phyloP scores from a whole-genome alignment of 2,113 vertebrate species.

The Pseudonaja textilis region DNA sequence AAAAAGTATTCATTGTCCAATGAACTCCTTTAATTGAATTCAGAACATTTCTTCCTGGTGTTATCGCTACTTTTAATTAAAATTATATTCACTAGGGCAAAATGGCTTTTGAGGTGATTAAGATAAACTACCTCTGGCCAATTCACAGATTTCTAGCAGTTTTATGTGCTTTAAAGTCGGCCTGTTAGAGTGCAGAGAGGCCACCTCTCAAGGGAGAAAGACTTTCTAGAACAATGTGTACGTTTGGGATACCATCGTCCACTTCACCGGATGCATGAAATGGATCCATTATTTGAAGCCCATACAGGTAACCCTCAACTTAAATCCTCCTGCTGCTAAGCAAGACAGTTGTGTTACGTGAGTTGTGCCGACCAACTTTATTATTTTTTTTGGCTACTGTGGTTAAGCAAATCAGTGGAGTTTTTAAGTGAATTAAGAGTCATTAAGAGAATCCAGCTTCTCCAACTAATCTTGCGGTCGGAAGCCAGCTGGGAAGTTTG shows the following conservation, averaged over 20 bases:
- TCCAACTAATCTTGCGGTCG: not conserved
- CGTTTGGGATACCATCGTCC: not conserved
- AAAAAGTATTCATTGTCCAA: conserved; percentile 57
- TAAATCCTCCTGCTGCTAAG: not conserved
- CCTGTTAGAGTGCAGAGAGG: not conserved
- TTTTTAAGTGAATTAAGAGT: not conserved
- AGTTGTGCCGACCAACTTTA: not conserved
- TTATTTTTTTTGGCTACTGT: not conserved
- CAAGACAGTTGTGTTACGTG: not conserved
- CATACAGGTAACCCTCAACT: not conserved
- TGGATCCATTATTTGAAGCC: not conserved
- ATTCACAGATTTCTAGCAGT: not conserved
- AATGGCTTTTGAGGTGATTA: not conserved
- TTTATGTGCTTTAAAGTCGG: not conserved
- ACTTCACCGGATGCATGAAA: not conserved
- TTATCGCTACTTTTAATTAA: conserved; percentile 35
- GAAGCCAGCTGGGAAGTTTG: not conserved
- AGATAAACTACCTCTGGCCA: not conserved
- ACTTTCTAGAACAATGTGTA: not conserved
- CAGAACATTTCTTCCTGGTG: conserved; percentile 35
- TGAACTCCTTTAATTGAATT: conserved; percentile 55
- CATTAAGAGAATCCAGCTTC: not conserved
- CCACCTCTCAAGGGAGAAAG: not conserved
- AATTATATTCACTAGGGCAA: conserved; percentile 34
- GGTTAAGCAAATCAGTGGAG: not conserved